Percentiles rank a stretch among this genome's conserved stretches.
Conservation (phyloP, 1,140 invertebrate species). For the Papilio polyxenes region DNA sequence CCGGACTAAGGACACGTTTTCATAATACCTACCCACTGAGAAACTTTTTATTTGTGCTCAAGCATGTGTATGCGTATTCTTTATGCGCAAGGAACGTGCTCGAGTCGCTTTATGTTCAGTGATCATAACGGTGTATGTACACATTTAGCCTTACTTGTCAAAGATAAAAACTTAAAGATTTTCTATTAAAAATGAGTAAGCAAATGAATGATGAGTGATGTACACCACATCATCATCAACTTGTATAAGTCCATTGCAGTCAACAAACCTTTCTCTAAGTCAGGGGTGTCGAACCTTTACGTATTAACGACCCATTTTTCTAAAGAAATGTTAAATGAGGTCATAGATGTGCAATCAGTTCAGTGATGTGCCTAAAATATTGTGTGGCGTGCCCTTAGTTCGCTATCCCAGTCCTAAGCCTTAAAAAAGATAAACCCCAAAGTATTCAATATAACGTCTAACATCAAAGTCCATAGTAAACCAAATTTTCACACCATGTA, state of each 20-base stretch:
- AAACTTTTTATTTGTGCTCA: constrained; percentile 19
- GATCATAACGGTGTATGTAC: neutral
- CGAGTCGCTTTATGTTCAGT: constrained; percentile 16
- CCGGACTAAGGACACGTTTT: constrained; percentile 26
- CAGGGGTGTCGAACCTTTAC: too few species aligned
- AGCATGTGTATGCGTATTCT: neutral
- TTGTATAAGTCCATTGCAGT: too few species aligned
- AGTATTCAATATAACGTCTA: neutral
- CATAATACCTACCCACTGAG: constrained; percentile 24
- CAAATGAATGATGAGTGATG: neutral
- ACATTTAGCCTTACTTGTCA: neutral
- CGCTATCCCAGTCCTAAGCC: too few species aligned
- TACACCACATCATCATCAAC: too few species aligned
- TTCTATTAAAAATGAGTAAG: neutral
- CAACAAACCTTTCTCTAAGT: too few species aligned
- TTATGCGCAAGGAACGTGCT: constrained; percentile 12
- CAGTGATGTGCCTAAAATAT: too few species aligned
- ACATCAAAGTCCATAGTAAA: neutral
- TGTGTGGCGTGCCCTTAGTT: too few species aligned
- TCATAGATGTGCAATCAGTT: too few species aligned
- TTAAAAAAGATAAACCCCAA: neutral
- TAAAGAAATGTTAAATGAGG: too few species aligned
- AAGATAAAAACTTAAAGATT: neutral
- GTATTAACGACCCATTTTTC: too few species aligned
- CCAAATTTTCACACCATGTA: neutral